Evolutionary conservation across 2,888 invertebrate species (phyloP).

Genomic region (Meganola albula): DNA sequence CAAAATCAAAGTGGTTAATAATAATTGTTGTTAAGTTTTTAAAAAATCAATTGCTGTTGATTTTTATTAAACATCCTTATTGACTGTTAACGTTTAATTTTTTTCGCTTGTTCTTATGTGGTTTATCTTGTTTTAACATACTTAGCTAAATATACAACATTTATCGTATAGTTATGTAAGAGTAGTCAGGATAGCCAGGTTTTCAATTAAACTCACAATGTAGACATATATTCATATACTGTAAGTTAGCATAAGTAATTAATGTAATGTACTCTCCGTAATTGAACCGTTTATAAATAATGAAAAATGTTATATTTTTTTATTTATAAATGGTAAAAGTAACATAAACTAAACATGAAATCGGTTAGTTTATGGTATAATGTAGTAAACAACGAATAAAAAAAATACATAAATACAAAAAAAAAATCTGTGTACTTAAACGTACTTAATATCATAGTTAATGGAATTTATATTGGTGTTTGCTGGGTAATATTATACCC

Average conservation of each 20-base stretch:
- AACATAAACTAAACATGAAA: conserved; percentile 39
- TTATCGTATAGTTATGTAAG: conserved; percentile 69
- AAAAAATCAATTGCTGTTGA: conserved; percentile 66
- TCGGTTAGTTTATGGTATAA: conserved; percentile 47
- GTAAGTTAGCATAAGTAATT: conserved; percentile 70
- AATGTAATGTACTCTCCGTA: conserved; percentile 70
- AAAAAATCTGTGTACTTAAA: conserved; percentile 59
- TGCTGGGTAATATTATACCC: conserved; percentile 43
- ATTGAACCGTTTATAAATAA: conserved; percentile 31
- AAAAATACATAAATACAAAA: conserved; percentile 63
- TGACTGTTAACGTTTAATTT: conserved; percentile 61
- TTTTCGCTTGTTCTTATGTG: conserved; percentile 59
- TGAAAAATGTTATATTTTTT: conserved; percentile 16
- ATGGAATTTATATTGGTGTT: conserved; percentile 60
- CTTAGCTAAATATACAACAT: conserved; percentile 72
- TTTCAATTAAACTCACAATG: conserved; percentile 72
- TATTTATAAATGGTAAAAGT: conserved; percentile 48
- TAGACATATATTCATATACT: conserved; percentile 52
- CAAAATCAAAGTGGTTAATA: background rate
- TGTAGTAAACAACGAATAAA: conserved; percentile 72
- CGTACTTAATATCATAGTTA: conserved; percentile 67
- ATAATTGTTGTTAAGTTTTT: conserved; percentile 65
- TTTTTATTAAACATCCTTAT: conserved; percentile 73
- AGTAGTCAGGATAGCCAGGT: conserved; percentile 77
- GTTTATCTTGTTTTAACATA: conserved; percentile 57